Evolutionary conservation across 1,140 invertebrate species (phyloP), one percentile per base, ranked within the genome.

Genomic region (Philopotamus ludificatus): DNA sequence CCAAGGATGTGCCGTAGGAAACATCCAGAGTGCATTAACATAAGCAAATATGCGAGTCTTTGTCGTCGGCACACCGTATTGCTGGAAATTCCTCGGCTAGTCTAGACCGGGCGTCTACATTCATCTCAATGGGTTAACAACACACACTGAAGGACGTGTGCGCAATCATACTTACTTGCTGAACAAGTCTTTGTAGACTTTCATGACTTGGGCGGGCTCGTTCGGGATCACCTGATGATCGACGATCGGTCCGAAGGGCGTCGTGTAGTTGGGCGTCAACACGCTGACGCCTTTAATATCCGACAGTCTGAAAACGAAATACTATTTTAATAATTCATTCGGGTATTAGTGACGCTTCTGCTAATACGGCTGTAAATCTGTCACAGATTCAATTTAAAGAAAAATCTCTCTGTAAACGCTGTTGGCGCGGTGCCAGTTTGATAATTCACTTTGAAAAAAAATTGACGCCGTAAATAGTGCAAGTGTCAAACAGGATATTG

Each of bases 161-260:
- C n/a, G n/a, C n/a, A n/a, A n/a, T n/a, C n/a, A 42, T 22, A 4
- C 28, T 71, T 80, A 89, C 87, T 84, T 87, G 79, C 85, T 87
- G 71, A 92, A 86, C 50, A 88, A 77, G 73, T 89, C 85, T n/a
- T 82, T 82, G 73, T 88, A 89, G 59, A 86, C 80, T 50, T 81
- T 83, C 89, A 92, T 92, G 53, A 87, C 82, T 70, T 85, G 83
- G 20, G 83, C 77, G 7, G 90, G 90, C 72, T 91, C 87, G 72
- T 87, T 88, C 4, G 90, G 89, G 71, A 95, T 87, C 50, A 94
- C 89, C 12, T 87, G 85, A 16, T 89, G 88, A 74, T 97, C 92
- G 28, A 95, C 86, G 45, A 90, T 85, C 42, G 89, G 93, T 21
- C 91, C 93, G 71, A 92, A 86, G 10, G 86, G 82, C 18, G 89